These are phyloP conservation scores for Oceanites oceanicus DNA, from an alignment of 2,113 vertebrate species.

Conservation along the genomic window DNA sequence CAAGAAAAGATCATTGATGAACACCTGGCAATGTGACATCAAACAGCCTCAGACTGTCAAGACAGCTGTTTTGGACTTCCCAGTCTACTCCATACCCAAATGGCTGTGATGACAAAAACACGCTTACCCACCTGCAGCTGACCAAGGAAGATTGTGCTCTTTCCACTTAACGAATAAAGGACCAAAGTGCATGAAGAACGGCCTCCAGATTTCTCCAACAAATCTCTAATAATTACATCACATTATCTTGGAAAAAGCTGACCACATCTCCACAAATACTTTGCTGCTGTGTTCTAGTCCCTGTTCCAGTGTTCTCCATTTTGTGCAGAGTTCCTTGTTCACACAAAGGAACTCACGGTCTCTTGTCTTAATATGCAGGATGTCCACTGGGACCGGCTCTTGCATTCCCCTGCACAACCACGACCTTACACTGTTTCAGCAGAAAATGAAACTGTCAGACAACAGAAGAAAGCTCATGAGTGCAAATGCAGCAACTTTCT, in stretches of 20 bases:
- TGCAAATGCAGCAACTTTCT: not conserved
- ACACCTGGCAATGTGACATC: not conserved
- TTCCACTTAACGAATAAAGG: not conserved
- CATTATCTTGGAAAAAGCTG: not conserved
- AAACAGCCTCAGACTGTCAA: not conserved
- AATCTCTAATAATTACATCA: not conserved
- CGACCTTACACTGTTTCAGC: not conserved
- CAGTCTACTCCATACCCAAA: not conserved
- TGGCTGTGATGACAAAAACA: not conserved
- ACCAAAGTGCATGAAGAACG: not conserved
- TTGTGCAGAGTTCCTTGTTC: not conserved
- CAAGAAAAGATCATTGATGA: not conserved
- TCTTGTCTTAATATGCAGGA: not conserved
- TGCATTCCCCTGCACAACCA: not conserved
- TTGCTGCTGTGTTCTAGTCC: not conserved
- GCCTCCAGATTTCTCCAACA: not conserved
- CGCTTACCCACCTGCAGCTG: not conserved
- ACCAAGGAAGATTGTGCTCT: not conserved
- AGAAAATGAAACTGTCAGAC: not conserved
- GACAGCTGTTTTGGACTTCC: not conserved
- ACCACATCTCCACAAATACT: not conserved
- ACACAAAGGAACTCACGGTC: not conserved
- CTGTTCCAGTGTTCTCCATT: not conserved
- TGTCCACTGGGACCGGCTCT: not conserved
- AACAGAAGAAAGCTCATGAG: not conserved